Base-by-base conservation (phyloP, 1,140 invertebrate genomes). In the Wiebesia pumilae region DNA sequence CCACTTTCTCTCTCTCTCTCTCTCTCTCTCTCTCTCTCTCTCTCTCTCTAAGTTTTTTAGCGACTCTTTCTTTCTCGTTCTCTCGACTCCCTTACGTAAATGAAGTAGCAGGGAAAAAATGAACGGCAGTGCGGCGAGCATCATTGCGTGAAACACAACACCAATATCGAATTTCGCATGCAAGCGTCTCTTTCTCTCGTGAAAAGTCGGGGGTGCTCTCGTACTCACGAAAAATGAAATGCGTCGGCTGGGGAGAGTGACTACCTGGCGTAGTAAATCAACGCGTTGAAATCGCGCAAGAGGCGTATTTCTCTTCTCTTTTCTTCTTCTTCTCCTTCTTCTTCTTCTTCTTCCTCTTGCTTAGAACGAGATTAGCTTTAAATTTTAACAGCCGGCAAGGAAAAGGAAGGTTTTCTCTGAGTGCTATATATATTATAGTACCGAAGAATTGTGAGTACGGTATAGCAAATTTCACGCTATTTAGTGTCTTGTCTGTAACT, bases 91-190 rank as follows among this genome's bases (percentile, higher is more conserved):
- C 30, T 62, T 62, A 65, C 65, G 47, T 38, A 84, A 75, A 58
- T 62, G 51, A 35, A 33, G 82, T 73, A 83, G 82, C 71, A 21
- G 80, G 0, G 4, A 19, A 4, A 35, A 71, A 51, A 71, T 27
- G 67, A 54, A 51, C 43, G 27, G 40, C 79, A 21, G n/a, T 54
- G 40, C 40, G 73, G 81, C 54, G 87, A 82, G 86, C 84, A 87
- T 88, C 88, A 87, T 89, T 83, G 87, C 81, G 83, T 81, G 88
- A 86, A 89, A 88, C 80, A 84, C 80, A 87, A 89, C 77, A 83
- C 83, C 85, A 73, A 85, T 89, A 89, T 89, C 87, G 87, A 88
- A 89, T 89, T 89, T 88, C 88, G 84, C 88, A 80, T 88, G 83
- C 83, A 16, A 21, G 47, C 33, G 9, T 75, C 71, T 75, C 71